These are phyloP conservation scores for Okapia johnstoni DNA, from an alignment of 2,113 vertebrate genomes.

Conservation along the genomic window DNA sequence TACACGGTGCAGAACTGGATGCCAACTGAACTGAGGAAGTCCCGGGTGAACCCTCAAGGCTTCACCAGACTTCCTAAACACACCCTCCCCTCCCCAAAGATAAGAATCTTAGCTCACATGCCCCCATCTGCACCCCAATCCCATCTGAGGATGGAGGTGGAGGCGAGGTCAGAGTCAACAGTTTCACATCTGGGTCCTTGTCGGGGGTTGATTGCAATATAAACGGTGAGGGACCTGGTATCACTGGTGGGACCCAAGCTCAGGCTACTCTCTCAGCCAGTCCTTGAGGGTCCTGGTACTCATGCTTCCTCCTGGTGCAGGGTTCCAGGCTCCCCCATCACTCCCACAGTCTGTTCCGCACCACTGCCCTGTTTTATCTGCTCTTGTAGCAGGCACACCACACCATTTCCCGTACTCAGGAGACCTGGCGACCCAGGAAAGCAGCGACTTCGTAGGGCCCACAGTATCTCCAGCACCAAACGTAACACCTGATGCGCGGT, in stretches of 20 bases:
- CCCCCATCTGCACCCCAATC: accelerated
- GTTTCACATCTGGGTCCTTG: neutral
- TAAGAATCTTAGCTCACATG: neutral
- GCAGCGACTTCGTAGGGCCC: neutral
- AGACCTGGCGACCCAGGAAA: neutral
- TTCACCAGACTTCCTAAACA: neutral
- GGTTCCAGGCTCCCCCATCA: neutral
- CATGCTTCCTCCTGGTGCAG: neutral
- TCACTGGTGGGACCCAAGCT: neutral
- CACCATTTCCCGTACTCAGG: neutral
- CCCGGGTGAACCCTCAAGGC: accelerated
- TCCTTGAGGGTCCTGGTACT: neutral
- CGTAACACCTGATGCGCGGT: accelerated
- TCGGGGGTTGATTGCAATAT: neutral
- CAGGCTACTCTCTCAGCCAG: neutral
- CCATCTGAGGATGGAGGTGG: neutral
- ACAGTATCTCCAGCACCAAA: neutral
- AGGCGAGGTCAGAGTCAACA: neutral
- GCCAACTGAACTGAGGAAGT: neutral
- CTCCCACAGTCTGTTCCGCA: neutral
- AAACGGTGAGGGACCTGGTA: neutral
- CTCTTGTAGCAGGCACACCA: neutral
- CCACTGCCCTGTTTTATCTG: neutral
- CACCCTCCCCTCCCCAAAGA: neutral
- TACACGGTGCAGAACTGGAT: neutral